Conservation (phyloP, 2,888 invertebrate genomes). For the Zonitis immaculata region DNA sequence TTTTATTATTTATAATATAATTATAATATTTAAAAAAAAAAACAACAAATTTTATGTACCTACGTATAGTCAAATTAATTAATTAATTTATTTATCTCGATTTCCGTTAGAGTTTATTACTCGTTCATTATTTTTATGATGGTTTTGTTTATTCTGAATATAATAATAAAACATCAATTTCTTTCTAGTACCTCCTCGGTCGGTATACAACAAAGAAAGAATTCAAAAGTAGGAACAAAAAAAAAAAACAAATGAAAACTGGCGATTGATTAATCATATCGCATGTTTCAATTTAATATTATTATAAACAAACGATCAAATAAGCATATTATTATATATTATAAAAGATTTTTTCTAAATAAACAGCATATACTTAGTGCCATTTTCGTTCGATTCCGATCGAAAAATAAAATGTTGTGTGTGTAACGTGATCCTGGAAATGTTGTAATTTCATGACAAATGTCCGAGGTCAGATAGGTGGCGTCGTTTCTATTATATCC, state of each 20-base stretch:
- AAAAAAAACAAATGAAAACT: too few relatives aligned
- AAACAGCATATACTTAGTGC: too few relatives aligned
- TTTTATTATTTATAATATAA: too few relatives aligned
- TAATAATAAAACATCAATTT: conserved; percentile 25
- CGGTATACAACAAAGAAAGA: conserved; percentile 41
- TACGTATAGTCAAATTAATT: conserved; percentile 36
- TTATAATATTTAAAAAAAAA: too few relatives aligned
- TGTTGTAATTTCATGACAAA: conserved; percentile 29
- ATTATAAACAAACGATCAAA: conserved; percentile 26
- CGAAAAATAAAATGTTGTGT: conserved; percentile 5
- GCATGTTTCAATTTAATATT: conserved; percentile 43
- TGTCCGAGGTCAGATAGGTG: conserved; percentile 34
- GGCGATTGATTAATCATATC: conserved; percentile 49
- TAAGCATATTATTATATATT: too few relatives aligned
- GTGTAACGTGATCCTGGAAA: conserved; percentile 24
- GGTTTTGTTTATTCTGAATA: too few relatives aligned
- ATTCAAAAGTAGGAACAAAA: too few relatives aligned
- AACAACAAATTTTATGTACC: too few relatives aligned
- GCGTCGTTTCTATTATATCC: conserved; percentile 33
- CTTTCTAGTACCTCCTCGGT: conserved; percentile 29
- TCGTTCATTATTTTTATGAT: too few relatives aligned
- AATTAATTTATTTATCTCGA: too few relatives aligned
- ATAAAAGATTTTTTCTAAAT: too few relatives aligned
- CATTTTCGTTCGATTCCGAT: too few relatives aligned
- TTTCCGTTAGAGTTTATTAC: conserved; percentile 8